Base-by-base conservation (phyloP, 1,140 invertebrate species). In the Plutomurus gul region DNA sequence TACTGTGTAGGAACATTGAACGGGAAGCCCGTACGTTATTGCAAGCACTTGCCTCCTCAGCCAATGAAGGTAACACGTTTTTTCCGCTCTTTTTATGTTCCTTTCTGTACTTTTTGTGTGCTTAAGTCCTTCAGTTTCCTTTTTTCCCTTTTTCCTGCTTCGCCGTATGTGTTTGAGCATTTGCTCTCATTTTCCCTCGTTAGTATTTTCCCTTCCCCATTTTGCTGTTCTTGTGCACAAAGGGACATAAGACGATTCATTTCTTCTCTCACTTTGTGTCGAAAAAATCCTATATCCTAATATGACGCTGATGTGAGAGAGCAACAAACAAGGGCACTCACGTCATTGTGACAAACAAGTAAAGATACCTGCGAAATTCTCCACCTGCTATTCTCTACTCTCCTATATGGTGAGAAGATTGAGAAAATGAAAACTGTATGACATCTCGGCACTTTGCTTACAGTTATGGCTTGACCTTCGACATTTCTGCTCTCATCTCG, bases 321-420 rank as follows among this genome's bases (percentile, higher is more conserved):
- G 11, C 11, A 43, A 43, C 39, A n/a, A n/a, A n/a, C n/a, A n/a
- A n/a, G n/a, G n/a, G n/a, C n/a, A n/a, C n/a, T n/a, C n/a, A n/a
- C n/a, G n/a, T n/a, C n/a, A n/a, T n/a, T 43, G 16, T 51, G 22
- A 47, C 72, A 74, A 47, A 6, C 4, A 5, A 22, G 56, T 47
- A 76, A n/a, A 76, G 60, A 76, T 76, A 76, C 37, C 74, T 76
- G 46, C 47, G 74, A 76, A 76, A 25, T 76, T 76, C 60, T 27
- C 37, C 74, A 76, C 74, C 74, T 76, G 74, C 46, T 30, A 16
- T n/a, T 7, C 18, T 56, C 60, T 30, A 10, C 13, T 2, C 30
- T 30, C 4, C 51, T 20, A 8, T 25, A 56, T 11, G n/a, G n/a
- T n/a, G n/a, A n/a, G n/a, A n/a, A n/a, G n/a, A n/a, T n/a, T n/a